These are phyloP conservation scores for Odontomyia ornata DNA, from an alignment of 2,888 invertebrate genomes.

Conservation along the genomic window DNA sequence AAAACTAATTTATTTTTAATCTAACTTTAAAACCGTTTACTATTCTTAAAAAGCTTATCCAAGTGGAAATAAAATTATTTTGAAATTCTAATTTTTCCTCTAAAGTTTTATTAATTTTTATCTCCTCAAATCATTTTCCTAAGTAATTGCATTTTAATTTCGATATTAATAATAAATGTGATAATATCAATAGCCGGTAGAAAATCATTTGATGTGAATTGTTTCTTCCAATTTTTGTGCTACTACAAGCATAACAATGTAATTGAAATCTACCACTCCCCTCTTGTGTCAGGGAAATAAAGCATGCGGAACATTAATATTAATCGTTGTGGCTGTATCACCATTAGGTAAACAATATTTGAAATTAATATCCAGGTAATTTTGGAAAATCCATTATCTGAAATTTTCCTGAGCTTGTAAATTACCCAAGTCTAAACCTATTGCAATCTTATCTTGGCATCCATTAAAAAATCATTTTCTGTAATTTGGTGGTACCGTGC, in stretches of 20 bases:
- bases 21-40: too few relatives aligned
- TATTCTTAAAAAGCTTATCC: too few relatives aligned
- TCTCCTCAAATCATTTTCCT: too few relatives aligned
- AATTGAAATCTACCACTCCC: neutral
- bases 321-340: neutral
- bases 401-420: slow-evolving; percentile 13
- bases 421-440: neutral
- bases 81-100: too few relatives aligned
- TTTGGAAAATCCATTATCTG: neutral
- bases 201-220: neutral
- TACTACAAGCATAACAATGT: neutral
- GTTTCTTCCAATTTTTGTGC: neutral
- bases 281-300: neutral
- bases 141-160: neutral
- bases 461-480: slow-evolving; percentile 30
- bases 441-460: slow-evolving; percentile 7
- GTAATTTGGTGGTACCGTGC: neutral
- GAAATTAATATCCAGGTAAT: slow-evolving; percentile 26
- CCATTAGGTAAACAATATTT: slow-evolving; percentile 23
- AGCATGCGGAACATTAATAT: slow-evolving; percentile 7
- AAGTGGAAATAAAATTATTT: too few relatives aligned
- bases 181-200: neutral
- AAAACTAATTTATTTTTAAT: too few relatives aligned
- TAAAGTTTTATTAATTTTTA: too few relatives aligned
- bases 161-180: neutral